Conservation (phyloP, 1,140 invertebrate species). For the Trachymyrmex septentrionalis region DNA sequence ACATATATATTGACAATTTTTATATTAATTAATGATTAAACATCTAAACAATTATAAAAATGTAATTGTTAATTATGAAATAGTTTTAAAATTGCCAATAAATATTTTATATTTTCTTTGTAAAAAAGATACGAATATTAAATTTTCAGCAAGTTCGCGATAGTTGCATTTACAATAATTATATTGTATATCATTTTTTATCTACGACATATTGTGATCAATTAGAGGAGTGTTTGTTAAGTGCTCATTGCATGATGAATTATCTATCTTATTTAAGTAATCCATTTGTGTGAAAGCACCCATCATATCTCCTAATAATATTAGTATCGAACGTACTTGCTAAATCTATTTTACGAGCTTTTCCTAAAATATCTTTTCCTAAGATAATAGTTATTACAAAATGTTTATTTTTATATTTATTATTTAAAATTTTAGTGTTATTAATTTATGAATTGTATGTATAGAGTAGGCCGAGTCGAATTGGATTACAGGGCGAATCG, state of each 20-base stretch:
- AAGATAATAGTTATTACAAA: background rate
- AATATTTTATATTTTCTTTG: background rate
- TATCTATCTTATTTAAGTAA: slow-evolving; percentile 70
- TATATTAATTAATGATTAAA: background rate
- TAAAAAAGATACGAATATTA: background rate
- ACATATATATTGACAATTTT: background rate
- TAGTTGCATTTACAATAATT: slow-evolving; percentile 26
- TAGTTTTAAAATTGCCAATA: background rate
- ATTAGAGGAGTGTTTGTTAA: slow-evolving; percentile 38
- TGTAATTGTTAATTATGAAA: background rate
- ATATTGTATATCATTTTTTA: slow-evolving; percentile 52
- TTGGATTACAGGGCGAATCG: no score
- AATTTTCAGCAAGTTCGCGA: background rate
- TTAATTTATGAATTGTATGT: background rate
- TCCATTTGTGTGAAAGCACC: slow-evolving; percentile 55
- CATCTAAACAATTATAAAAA: background rate
- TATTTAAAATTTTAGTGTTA: background rate
- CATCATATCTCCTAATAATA: background rate
- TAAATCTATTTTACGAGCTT: background rate
- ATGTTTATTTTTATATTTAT: background rate
- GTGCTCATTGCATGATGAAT: slow-evolving; percentile 70
- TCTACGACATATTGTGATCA: slow-evolving; percentile 32
- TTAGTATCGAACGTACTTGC: background rate
- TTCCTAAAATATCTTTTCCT: background rate
- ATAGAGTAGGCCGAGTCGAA: no score